Evolutionary conservation across 2,888 invertebrate species (phyloP).

Genomic region (Epinotia bilunana): DNA sequence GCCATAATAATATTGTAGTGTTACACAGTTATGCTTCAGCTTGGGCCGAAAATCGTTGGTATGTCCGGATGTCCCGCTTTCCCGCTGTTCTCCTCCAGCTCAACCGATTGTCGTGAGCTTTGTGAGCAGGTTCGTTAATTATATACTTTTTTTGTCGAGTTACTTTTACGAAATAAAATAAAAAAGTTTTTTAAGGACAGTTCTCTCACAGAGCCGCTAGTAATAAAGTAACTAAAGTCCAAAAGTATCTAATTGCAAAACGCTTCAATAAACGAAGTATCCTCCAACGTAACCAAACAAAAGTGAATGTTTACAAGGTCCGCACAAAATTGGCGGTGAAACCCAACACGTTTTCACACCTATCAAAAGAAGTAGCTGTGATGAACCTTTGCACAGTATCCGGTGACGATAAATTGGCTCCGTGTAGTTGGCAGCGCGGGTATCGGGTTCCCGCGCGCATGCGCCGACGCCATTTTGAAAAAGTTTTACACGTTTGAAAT

Average conservation of each 20-base stretch:
- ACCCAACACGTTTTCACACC: conserved; percentile 45
- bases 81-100: too few species aligned
- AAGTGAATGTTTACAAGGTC: conserved; percentile 28
- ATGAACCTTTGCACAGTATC: conserved; percentile 35
- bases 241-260: neutral
- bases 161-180: too few species aligned
- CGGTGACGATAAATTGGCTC: conserved; percentile 41
- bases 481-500: conserved; percentile 42
- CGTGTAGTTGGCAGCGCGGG: conserved; percentile 39
- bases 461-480: conserved; percentile 55
- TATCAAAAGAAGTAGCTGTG: conserved; percentile 26
- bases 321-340: conserved; percentile 50
- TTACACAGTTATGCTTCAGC: too few species aligned
- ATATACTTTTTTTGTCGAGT: too few species aligned
- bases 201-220: too few species aligned
- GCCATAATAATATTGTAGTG: too few species aligned
- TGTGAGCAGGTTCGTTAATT: too few species aligned
- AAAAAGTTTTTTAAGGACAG: too few species aligned
- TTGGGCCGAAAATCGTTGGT: too few species aligned
- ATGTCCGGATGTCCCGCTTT: too few species aligned
- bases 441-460: conserved; percentile 47
- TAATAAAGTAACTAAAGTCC: neutral
- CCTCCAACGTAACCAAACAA: conserved; percentile 5
- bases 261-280: neutral
- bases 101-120: too few species aligned